Evolutionary conservation across 1,140 invertebrate species (phyloP).

Genomic region (Eubasilissa regina): DNA sequence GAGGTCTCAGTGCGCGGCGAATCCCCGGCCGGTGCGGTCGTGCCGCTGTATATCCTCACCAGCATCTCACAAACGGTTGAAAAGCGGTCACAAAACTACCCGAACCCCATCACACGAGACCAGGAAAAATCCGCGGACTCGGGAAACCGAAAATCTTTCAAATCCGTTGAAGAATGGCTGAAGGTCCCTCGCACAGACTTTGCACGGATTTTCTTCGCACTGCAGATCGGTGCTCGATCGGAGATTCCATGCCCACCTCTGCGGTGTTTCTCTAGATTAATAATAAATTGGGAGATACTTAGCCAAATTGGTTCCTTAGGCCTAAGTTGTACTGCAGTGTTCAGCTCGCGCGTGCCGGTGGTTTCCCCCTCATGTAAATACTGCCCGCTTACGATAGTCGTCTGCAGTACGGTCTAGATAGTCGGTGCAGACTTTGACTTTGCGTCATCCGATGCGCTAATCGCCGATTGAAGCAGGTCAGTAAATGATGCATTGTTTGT

Average conservation of each 20-base stretch:
- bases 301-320: neutral
- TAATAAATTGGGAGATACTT: neutral
- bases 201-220: neutral
- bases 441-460: neutral
- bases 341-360: neutral
- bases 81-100: neutral
- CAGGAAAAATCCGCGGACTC: neutral
- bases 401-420: neutral
- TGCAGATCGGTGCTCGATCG: constrained; percentile 12
- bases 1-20: constrained; percentile 19
- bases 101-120: neutral
- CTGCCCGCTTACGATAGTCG: neutral
- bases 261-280: constrained; percentile 12
- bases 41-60: constrained; percentile 14
- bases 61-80: neutral
- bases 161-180: neutral
- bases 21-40: constrained; percentile 13
- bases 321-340: neutral
- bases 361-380: neutral
- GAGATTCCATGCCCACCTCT: neutral
- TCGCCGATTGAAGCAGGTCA: neutral
- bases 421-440: neutral
- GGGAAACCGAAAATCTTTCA: neutral
- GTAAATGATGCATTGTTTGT: constrained; percentile 5
- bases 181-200: neutral